Conservation (phyloP, 2,888 invertebrate genomes). For the Philopedon plagiatum region DNA sequence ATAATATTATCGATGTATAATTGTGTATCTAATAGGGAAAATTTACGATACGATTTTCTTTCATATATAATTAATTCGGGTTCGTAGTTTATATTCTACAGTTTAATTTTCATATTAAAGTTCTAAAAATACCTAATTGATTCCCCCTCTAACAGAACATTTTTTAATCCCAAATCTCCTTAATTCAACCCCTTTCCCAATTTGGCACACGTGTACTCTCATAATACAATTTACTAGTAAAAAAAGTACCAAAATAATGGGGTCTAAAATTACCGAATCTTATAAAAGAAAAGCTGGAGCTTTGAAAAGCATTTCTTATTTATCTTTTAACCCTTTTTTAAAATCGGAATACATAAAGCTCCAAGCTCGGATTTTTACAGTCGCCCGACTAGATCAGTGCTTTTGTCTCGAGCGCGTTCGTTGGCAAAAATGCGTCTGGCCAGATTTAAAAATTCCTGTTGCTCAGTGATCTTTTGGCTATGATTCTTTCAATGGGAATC, state of each 20-base stretch:
- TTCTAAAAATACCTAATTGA: conserved; percentile 21
- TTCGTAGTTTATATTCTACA: no score
- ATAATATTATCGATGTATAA: no score
- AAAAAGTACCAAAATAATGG: conserved; percentile 64
- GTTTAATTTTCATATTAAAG: not conserved
- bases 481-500: conserved; percentile 16
- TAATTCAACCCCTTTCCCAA: conserved; percentile 37
- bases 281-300: conserved; percentile 50
- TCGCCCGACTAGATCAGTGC: conserved; percentile 14
- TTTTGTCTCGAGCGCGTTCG: no score
- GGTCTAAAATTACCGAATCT: conserved; percentile 64
- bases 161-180: conserved; percentile 40
- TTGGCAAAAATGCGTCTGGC: not conserved
- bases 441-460: not conserved
- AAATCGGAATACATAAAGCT: conserved; percentile 49
- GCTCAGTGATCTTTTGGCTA: not conserved
- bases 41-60: no score
- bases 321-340: conserved; percentile 61
- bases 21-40: no score
- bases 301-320: conserved; percentile 61
- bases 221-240: conserved; percentile 50
- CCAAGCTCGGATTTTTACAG: conserved; percentile 33
- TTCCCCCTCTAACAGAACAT: conserved; percentile 26
- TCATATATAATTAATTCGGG: no score
- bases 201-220: conserved; percentile 46